Conservation (phyloP, 2,113 vertebrate species). For the Anoura caudifer region DNA sequence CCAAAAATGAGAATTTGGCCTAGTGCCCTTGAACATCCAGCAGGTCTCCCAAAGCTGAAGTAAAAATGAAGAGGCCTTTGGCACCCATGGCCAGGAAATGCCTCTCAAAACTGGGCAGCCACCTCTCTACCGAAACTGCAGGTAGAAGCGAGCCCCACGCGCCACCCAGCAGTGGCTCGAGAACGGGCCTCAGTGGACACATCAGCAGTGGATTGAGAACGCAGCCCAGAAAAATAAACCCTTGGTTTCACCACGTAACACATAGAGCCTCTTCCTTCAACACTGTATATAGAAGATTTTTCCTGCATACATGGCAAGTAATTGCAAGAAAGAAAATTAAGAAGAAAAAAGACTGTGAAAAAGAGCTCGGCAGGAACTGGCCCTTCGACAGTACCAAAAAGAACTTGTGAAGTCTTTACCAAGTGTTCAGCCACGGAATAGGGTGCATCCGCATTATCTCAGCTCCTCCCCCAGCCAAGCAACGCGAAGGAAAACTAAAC, state of each 20-base stretch:
- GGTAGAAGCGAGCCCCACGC: not conserved
- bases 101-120: not conserved
- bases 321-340: constrained; percentile 13
- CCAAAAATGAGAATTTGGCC: not conserved
- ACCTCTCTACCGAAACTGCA: not conserved
- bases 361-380: not conserved
- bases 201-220: not conserved
- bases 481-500: constrained; percentile 70
- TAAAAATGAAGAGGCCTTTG: not conserved
- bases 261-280: constrained; percentile 44
- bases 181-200: not conserved
- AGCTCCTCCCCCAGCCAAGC: constrained; percentile 53
- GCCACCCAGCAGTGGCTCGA: not conserved
- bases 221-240: constrained; percentile 29
- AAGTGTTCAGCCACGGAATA: constrained; percentile 63
- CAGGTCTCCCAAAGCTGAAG: not conserved
- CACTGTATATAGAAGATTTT: not conserved
- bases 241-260: constrained; percentile 29
- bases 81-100: constrained; percentile 10
- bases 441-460: constrained; percentile 40
- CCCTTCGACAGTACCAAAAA: constrained; percentile 49
- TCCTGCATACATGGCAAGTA: not conserved
- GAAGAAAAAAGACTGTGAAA: not conserved
- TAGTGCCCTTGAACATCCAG: not conserved
- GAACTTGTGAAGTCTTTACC: constrained; percentile 57